Evolutionary conservation across 2,888 invertebrate genomes (phyloP).

Genomic region (Tenthredo distinguenda): DNA sequence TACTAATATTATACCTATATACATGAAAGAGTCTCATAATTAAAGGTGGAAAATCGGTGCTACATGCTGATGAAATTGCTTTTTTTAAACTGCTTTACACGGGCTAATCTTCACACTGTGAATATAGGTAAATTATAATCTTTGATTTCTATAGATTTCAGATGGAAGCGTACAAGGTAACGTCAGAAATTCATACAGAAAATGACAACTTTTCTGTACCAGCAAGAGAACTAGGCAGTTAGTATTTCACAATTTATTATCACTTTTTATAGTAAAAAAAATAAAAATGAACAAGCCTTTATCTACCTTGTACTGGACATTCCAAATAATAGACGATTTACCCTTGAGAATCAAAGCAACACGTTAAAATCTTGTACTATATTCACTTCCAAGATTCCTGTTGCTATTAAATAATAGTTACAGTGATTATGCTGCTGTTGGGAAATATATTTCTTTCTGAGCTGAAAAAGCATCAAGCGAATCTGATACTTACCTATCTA

Average conservation of each 20-base stretch:
- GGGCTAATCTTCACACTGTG: background rate
- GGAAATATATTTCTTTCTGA: background rate
- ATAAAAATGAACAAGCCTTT: background rate
- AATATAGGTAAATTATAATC: background rate
- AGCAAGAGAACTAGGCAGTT: slow-evolving; percentile 73
- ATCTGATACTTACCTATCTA: background rate
- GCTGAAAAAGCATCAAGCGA: background rate
- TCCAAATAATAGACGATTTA: background rate
- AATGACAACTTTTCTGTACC: slow-evolving; percentile 78
- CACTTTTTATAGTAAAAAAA: background rate
- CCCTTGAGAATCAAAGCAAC: background rate
- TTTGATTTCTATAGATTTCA: slow-evolving; percentile 41
- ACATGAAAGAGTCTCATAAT: background rate
- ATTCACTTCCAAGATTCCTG: background rate
- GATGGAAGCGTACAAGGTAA: slow-evolving; percentile 79
- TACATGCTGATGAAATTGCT: background rate
- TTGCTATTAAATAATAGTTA: background rate
- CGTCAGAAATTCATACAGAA: slow-evolving; percentile 88
- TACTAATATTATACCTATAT: background rate
- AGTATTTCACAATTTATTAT: slow-evolving; percentile 59
- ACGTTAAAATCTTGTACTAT: background rate
- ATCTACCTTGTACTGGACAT: background rate
- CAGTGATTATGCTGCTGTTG: background rate
- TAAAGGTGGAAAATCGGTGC: background rate
- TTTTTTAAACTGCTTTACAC: background rate